Conservation (phyloP, 1,140 invertebrate species). For the Vanessa tameamea region DNA sequence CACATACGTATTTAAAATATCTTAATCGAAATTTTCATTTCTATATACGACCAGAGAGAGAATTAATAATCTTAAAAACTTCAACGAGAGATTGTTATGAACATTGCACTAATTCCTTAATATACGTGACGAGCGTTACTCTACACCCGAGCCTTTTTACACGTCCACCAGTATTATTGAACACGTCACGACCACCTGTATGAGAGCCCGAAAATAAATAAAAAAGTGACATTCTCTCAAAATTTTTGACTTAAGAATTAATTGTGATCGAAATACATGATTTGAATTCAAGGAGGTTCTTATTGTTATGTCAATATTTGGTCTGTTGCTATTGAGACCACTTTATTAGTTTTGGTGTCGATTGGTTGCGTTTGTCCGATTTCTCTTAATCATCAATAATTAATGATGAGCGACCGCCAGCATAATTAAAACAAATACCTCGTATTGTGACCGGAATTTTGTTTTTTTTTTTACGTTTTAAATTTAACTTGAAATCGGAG, state of each 20-base stretch:
- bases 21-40: too few relatives aligned
- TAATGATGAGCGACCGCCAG: constrained; percentile 46
- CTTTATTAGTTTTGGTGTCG: constrained; percentile 63
- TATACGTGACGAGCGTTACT: constrained; percentile 14
- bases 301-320: constrained; percentile 23
- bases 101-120: constrained; percentile 13
- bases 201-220: not conserved
- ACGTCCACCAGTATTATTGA: not conserved
- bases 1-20: too few relatives aligned
- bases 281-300: constrained; percentile 14
- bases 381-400: constrained; percentile 62
- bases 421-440: constrained; percentile 46
- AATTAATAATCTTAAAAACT: not conserved
- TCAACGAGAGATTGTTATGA: not conserved
- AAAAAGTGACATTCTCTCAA: constrained; percentile 18
- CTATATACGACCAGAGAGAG: too few relatives aligned
- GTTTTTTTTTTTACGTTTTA: constrained; percentile 4
- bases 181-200: constrained; percentile 19
- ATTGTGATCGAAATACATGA: constrained; percentile 20
- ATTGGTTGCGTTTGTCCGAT: constrained; percentile 44
- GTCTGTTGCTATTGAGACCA: constrained; percentile 45
- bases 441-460: constrained; percentile 32
- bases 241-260: constrained; percentile 21
- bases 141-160: not conserved
- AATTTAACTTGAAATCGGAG: not conserved